Conservation (phyloP, 2,797 vertebrate species). For the Phrynocephalus forsythii region DNA sequence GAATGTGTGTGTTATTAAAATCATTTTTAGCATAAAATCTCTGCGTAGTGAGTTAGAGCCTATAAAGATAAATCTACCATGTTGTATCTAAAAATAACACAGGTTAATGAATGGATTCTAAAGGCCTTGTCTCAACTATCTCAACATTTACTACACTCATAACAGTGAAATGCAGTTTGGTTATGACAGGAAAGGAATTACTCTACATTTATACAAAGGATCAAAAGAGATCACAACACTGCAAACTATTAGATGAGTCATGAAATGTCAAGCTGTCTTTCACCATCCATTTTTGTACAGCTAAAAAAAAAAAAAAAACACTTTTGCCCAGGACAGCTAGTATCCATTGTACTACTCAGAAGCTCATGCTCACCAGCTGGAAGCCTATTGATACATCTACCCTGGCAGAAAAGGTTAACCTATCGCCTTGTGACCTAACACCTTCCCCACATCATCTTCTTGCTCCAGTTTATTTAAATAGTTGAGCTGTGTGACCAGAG, state of each 20-base stretch:
- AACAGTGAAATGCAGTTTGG: conserved; percentile 11
- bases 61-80: conserved; percentile 26
- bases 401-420: background rate
- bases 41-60: conserved; percentile 18
- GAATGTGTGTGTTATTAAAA: conserved; percentile 15
- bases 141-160: conserved; percentile 28
- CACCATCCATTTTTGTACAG: background rate
- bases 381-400: background rate
- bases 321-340: background rate
- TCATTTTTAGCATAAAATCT: conserved; percentile 25
- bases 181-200: conserved; percentile 27
- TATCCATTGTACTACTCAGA: background rate
- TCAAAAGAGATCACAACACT: conserved; percentile 23
- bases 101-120: conserved; percentile 31
- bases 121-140: conserved; percentile 24
- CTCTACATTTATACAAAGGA: conserved; percentile 11
- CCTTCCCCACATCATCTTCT: background rate
- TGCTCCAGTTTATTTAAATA: background rate
- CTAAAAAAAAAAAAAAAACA: background rate
- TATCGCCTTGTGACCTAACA: background rate
- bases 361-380: background rate
- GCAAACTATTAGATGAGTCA: background rate
- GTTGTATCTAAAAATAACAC: conserved; percentile 29
- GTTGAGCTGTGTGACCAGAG: no score
- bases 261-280: background rate